These are phyloP conservation scores for Cyanistes caeruleus DNA, from an alignment of 2,113 vertebrate species.

Conservation along the genomic window DNA sequence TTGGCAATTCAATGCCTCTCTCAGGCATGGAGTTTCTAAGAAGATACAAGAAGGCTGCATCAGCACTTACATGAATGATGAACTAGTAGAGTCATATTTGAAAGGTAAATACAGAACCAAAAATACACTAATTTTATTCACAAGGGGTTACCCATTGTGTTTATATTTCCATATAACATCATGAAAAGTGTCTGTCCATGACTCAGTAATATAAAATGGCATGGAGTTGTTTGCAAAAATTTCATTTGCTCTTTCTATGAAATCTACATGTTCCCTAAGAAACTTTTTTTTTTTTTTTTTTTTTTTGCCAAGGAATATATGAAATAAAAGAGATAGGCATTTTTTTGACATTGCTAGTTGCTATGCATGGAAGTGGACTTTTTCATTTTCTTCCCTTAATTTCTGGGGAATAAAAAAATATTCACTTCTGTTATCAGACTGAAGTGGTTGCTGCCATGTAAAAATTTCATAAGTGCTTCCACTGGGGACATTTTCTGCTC, in stretches of 20 bases:
- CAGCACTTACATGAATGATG: not conserved
- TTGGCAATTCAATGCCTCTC: not conserved
- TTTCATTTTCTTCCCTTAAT: not conserved
- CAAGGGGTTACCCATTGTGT: not conserved
- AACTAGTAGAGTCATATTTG: not conserved
- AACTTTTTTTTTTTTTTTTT: not conserved
- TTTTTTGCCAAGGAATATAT: not conserved
- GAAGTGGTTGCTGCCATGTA: not conserved
- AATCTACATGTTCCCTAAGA: not conserved
- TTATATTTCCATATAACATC: not conserved
- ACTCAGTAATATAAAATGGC: not conserved
- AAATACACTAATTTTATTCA: not conserved
- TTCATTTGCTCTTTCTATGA: not conserved
- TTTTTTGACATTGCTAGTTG: not conserved
- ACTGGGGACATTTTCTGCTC: not conserved
- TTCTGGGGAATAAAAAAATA: not conserved
- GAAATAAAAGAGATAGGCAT: not conserved
- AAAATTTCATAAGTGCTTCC: not conserved
- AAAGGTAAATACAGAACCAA: not conserved
- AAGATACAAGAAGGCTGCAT: not conserved
- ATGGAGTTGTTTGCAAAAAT: not conserved
- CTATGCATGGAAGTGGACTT: not conserved
- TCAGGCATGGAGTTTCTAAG: not conserved
- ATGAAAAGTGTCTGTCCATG: not conserved
- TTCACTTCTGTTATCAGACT: not conserved